These are phyloP conservation scores for Oceanodroma tethys DNA, from an alignment of 2,113 vertebrate genomes.

Conservation along the genomic window DNA sequence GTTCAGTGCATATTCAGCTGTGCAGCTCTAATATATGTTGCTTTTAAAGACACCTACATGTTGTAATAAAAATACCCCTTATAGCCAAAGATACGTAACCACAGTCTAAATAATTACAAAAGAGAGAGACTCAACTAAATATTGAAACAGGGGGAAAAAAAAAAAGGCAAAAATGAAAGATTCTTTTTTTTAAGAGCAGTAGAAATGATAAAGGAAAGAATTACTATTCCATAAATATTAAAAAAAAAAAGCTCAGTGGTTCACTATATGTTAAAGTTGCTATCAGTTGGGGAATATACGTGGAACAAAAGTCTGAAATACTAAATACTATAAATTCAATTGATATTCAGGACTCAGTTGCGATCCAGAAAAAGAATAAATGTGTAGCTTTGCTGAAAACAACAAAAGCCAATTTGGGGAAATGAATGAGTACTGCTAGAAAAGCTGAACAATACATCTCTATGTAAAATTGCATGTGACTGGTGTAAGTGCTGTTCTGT, in stretches of 20 bases:
- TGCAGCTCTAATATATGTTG: neutral
- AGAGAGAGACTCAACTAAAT: neutral
- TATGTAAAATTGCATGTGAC: constrained; percentile 10
- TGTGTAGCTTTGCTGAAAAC: constrained; percentile 2
- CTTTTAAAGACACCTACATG: constrained; percentile 1
- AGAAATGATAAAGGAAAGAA: neutral
- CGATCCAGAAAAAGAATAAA: constrained; percentile 9
- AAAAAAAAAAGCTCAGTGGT: neutral
- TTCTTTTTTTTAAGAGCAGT: neutral
- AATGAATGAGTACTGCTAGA: neutral
- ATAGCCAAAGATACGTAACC: neutral
- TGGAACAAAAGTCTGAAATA: neutral
- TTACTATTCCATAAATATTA: neutral
- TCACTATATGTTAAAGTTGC: neutral
- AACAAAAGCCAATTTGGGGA: constrained; percentile 23
- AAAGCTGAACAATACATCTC: neutral
- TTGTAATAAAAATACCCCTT: constrained; percentile 27
- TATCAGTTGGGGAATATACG: neutral
- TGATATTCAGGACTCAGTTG: neutral
- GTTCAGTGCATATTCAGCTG: neutral
- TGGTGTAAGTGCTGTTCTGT: constrained; percentile 16
- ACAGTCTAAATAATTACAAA: neutral
- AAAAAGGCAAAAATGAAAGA: neutral
- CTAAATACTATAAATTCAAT: neutral
- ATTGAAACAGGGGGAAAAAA: neutral